Evolutionary conservation across 2,113 vertebrate genomes (phyloP), one percentile per base, ranked within the genome.

Genomic region (Carlito syrichta): DNA sequence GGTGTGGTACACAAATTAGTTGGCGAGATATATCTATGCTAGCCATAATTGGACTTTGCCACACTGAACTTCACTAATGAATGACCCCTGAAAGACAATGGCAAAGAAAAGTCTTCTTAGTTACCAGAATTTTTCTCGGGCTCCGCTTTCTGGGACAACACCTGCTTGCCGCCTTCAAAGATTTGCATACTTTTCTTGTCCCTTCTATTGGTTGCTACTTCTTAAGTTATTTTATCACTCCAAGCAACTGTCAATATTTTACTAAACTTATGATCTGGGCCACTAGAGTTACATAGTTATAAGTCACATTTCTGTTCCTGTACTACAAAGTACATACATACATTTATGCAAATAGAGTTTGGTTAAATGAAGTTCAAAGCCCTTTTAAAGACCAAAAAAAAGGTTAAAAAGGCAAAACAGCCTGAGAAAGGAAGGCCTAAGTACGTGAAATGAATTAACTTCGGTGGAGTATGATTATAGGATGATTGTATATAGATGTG

Each of bases 21-120:
- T 48, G 68, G 16, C 60, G n/a, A 30, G 71, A 4, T 9, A 11
- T 1, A 5, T 62, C 23, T 30, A 0, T 20, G 16, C 43, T 56
- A 14, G 45, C 69, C 52, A 40, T 2, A 27, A 30, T 32, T 22
- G 8, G 1, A 20, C 5, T 40, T 27, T 6, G 23, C 30, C 20
- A 0, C 8, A 0, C 25, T 7, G 27, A 30, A 6, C 63, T 56
- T n/a, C 27, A 19, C 63, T 35, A 17, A 0, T 0, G 0, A 19
- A 12, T 50, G 50, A n/a, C 43, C 60, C 22, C 8, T 11, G 45
- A 52, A 27, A 20, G 20, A 35, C 45, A 23, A 54, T 1, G 45
- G 10, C 3, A 4, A 43, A 81, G 23, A 60, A 10, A 14, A 40
- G 9, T 43, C 27, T 73, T 52, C 62, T 48, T 48, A 16, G 35